Base-by-base conservation (phyloP, 2,888 invertebrate species). In the Orthosia incerta region DNA sequence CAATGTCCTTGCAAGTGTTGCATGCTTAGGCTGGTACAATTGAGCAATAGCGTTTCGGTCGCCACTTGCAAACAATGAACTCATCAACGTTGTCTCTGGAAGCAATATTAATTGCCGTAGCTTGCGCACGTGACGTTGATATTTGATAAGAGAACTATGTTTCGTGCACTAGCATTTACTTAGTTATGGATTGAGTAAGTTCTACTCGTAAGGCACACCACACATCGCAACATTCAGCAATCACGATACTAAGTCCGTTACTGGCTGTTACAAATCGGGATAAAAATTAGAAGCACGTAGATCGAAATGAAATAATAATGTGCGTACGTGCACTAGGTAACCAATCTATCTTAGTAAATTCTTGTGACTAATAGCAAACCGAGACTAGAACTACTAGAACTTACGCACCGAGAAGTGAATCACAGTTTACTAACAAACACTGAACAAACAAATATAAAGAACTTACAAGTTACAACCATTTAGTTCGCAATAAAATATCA, bases 61-160 rank as follows among this genome's bases (percentile, higher is more conserved):
- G 87, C 81, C 89, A 91, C 93, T 92, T 91, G 92, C 93, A 94
- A 95, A 95, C 94, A 95, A 94, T 94, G 94, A 93, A 94, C 94
- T 93, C 95, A 94, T 93, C 94, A 92, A 79, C 84, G 87, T 86
- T 84, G 88, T 88, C 91, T 91, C 86, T 88, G 87, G 89, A 89
- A 89, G 92, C 89, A 91, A 92, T 93, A 92, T 94, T 94, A 95
- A 95, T 94, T 94, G 89, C 91, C 81, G 87, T 86, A 87, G 86
- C 87, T 89, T 88, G 85, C 80, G 78, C 79, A 88, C 86, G 87
- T 88, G 83, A 85, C 84, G 85, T 82, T 72, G 84, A 83, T 88
- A 86, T 88, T 86, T 89, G 88, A 90, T 90, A 89, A 89, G 87
- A 84, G 75, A 84, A 71, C 45, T 71, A 80, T 74, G 79, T 83